These are phyloP conservation scores for Epinotia demarniana DNA, from an alignment of 2,888 invertebrate species.

Conservation along the genomic window DNA sequence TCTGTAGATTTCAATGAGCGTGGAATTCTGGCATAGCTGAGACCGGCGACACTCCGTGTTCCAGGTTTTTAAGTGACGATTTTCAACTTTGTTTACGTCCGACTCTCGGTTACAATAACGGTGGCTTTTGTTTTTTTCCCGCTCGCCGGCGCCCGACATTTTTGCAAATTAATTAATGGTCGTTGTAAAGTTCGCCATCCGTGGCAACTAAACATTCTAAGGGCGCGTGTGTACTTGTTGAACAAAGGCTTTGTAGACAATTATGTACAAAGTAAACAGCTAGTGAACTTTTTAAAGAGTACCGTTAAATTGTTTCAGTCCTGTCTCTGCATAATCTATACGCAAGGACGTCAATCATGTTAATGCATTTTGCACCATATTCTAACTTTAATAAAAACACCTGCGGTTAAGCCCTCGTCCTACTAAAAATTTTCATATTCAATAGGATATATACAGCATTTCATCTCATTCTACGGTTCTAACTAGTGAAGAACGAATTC, in stretches of 20 bases:
- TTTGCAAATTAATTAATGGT: slow-evolving; percentile 65
- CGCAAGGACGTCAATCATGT: no score
- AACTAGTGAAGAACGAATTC: no score
- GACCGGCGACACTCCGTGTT: slow-evolving; percentile 65
- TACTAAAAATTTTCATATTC: no score
- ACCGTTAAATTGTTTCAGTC: background rate
- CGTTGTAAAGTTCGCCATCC: slow-evolving; percentile 45
- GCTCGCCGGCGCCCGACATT: slow-evolving; percentile 54
- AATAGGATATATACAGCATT: no score
- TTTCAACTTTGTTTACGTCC: slow-evolving; percentile 72
- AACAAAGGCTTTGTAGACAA: slow-evolving; percentile 19
- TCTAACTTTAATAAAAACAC: no score
- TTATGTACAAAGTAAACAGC: slow-evolving; percentile 9
- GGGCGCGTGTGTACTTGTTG: slow-evolving; percentile 21
- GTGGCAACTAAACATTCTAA: slow-evolving; percentile 41
- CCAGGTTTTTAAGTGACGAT: slow-evolving; percentile 73
- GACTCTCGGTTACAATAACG: slow-evolving; percentile 62
- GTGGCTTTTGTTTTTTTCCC: slow-evolving; percentile 58
- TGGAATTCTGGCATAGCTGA: slow-evolving; percentile 68
- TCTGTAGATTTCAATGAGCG: slow-evolving; percentile 77
- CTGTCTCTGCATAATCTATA: background rate
- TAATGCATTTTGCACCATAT: no score
- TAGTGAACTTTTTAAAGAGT: background rate
- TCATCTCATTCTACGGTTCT: no score
- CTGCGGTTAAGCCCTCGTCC: no score